phyloP scores from a whole-genome alignment of 1,140 invertebrate species.

The Idris sp. region DNA sequence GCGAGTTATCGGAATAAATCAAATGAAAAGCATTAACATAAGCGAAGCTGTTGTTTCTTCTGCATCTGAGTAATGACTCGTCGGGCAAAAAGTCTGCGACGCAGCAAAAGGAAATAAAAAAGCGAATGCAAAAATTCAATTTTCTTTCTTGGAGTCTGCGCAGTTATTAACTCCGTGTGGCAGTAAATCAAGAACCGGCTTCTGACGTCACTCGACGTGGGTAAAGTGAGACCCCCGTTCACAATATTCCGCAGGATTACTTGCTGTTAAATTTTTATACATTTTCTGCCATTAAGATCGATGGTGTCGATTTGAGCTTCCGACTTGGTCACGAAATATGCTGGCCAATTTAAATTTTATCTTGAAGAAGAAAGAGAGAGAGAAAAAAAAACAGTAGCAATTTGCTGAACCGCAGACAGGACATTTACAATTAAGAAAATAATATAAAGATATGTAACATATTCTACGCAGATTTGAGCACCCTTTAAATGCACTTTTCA shows the following conservation, averaged over 20 bases:
- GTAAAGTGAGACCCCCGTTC: slow-evolving; percentile 30
- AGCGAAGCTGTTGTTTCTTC: slow-evolving; percentile 51
- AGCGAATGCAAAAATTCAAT: slow-evolving; percentile 51
- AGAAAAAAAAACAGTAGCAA: not conserved
- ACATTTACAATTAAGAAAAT: slow-evolving; percentile 12
- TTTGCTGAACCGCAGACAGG: slow-evolving; percentile 5
- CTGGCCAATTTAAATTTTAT: slow-evolving; percentile 37
- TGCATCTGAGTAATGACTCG: slow-evolving; percentile 49
- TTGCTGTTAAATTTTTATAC: slow-evolving; percentile 53
- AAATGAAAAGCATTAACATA: slow-evolving; percentile 47
- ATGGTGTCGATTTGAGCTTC: slow-evolving; percentile 43
- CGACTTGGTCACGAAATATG: slow-evolving; percentile 26
- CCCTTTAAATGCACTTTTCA: too few species aligned
- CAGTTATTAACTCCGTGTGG: slow-evolving; percentile 59
- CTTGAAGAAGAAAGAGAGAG: not conserved
- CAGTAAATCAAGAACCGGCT: slow-evolving; percentile 63
- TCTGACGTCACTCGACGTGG: slow-evolving; percentile 56
- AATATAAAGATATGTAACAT: too few species aligned
- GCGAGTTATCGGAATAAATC: slow-evolving; percentile 52
- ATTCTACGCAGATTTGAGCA: too few species aligned
- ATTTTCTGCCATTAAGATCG: slow-evolving; percentile 49
- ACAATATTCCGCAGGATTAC: slow-evolving; percentile 33
- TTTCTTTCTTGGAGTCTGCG: slow-evolving; percentile 47
- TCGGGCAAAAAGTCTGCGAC: slow-evolving; percentile 30
- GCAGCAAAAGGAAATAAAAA: slow-evolving; percentile 7